Percentiles rank a stretch among this genome's conserved stretches.
phyloP scores from a whole-genome alignment of 2,888 invertebrate species.

The Platycheirus rosarum region DNA sequence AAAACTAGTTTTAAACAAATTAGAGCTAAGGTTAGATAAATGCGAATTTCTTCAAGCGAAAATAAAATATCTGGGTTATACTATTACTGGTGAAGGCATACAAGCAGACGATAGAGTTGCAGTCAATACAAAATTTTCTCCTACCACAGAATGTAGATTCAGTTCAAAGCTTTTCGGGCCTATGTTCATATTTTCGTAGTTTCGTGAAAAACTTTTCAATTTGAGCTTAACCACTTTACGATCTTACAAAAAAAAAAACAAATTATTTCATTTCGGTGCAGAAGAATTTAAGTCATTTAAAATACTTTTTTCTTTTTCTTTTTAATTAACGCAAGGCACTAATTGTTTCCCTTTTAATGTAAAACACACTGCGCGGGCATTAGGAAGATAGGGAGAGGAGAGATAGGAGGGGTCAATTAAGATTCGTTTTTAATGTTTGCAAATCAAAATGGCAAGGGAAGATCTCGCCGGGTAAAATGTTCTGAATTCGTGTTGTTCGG shows the following conservation, averaged over 20 bases:
- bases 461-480: too few species aligned
- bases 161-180: slow-evolving; percentile 16
- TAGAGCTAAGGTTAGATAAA: slow-evolving; percentile 19
- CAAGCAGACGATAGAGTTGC: slow-evolving; percentile 12
- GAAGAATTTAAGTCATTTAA: background rate
- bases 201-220: slow-evolving; percentile 32
- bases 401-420: too few species aligned
- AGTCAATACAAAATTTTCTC: slow-evolving; percentile 18
- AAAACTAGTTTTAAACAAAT: slow-evolving; percentile 11
- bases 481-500: too few species aligned
- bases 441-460: too few species aligned
- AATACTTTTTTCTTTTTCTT: too few species aligned
- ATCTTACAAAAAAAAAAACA: slow-evolving; percentile 12
- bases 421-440: too few species aligned
- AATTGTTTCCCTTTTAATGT: too few species aligned
- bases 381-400: too few species aligned
- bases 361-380: too few species aligned
- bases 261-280: background rate
- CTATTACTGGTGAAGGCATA: slow-evolving; percentile 1
- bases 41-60: slow-evolving; percentile 4
- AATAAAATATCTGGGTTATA: slow-evolving; percentile 18
- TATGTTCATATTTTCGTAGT: slow-evolving; percentile 29
- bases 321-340: too few species aligned
- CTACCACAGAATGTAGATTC: slow-evolving; percentile 11
- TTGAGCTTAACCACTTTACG: slow-evolving; percentile 7